These are phyloP conservation scores for Philotrypesis tridentata DNA, from an alignment of 1,140 invertebrate species.

Conservation along the genomic window DNA sequence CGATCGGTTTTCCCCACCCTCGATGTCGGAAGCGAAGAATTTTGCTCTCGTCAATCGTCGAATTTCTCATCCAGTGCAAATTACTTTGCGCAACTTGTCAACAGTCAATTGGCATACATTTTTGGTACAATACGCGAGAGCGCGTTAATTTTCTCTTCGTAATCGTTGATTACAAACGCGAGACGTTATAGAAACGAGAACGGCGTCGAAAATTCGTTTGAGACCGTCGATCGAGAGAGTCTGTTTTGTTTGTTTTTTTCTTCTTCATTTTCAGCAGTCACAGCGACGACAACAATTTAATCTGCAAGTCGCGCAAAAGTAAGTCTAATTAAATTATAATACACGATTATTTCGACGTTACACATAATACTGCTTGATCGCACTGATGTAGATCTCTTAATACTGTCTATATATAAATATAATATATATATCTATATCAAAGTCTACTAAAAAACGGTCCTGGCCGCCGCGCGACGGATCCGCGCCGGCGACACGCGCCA, in stretches of 20 bases:
- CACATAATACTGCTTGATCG: conserved; percentile 69
- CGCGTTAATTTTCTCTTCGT: conserved; percentile 14
- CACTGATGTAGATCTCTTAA: conserved; percentile 69
- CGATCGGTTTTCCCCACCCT: conserved; percentile 23
- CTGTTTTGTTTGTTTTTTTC: too few relatives aligned
- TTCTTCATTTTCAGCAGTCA: conserved; percentile 36
- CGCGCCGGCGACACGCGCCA: conserved; percentile 7
- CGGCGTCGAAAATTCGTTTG: conserved; percentile 30
- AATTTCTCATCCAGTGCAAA: conserved; percentile 11
- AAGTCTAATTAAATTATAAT: conserved; percentile 44
- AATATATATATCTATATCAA: too few relatives aligned
- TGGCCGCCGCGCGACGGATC: conserved; percentile 13
- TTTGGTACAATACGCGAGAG: conserved; percentile 42
- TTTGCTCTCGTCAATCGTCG: not conserved
- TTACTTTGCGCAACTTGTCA: conserved; percentile 25
- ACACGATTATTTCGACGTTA: conserved; percentile 47
- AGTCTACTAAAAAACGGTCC: conserved; percentile 52
- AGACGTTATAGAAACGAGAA: not conserved
- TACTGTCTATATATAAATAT: conserved; percentile 71
- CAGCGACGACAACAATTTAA: conserved; percentile 31
- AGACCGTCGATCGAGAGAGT: conserved; percentile 40
- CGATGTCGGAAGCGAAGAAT: not conserved
- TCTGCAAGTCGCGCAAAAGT: conserved; percentile 41
- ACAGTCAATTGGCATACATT: conserved; percentile 37
- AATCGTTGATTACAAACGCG: conserved; percentile 4